Base-by-base conservation (phyloP, 2,888 invertebrate genomes). In the Tetheella fluctuosa region DNA sequence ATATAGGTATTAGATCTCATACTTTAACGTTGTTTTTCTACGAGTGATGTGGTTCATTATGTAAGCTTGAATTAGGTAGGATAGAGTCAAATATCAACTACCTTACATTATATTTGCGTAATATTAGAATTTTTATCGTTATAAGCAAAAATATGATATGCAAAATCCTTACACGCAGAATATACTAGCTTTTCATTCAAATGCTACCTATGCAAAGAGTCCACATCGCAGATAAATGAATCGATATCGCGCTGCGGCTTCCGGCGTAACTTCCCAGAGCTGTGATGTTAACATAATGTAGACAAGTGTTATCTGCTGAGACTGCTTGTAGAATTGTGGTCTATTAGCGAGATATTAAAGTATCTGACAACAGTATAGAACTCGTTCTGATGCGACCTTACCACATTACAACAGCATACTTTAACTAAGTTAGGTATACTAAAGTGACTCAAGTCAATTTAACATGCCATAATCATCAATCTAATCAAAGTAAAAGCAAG, bases 191-290 rank as follows among this genome's bases (percentile, higher is more conserved):
- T 48, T 48, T 39, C 6, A n/a, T 39, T n/a, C n/a, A 39, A n/a
- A 39, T 39, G n/a, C n/a, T n/a, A n/a, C 10, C 39, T n/a, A 39
- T n/a, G 10, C 30, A 34, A 39, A 39, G 7, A 17, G 48, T n/a
- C 17, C 48, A 20, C 48, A 48, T 20, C 68, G 70, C 67, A 77
- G 75, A 75, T 74, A 68, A 63, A 68, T 65, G 74, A 79, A 83
- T 83, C 83, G 76, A 83, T 84, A 81, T 65, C 65, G 71, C 78
- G 76, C 64, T 64, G 71, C 67, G 65, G 69, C 64, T 70, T 76
- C 76, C 74, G 79, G 62, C 17, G n/a, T 10, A 17, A 17, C 17
- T 42, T 17, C 68, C 59, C 69, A 39, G 17, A 52, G 56, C 5
- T 39, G n/a, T n/a, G 23, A 39, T 56, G 56, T 23, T 34, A 23